Percentiles rank a stretch among this genome's conserved stretches.
Evolutionary conservation across 2,797 vertebrate genomes (phyloP).

Genomic region (Basileuterus tristriatus): DNA sequence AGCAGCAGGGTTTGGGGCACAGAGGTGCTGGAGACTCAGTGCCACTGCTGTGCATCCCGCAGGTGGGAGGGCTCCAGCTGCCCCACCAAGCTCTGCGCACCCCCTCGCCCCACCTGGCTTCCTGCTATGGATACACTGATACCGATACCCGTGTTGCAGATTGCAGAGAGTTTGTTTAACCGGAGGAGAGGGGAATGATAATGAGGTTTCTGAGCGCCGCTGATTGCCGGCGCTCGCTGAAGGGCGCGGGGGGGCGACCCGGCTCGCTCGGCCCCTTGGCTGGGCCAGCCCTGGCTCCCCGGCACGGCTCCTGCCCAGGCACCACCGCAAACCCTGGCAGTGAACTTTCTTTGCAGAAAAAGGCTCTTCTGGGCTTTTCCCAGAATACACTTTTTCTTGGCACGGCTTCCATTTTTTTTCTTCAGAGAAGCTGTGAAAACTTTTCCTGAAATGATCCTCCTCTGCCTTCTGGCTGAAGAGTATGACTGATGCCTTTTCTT

Average conservation of each 20-base stretch:
- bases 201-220: not conserved
- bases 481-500: slow-evolving; percentile 65
- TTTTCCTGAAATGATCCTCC: slow-evolving; percentile 46
- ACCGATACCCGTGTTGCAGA: not conserved
- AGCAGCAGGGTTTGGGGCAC: not conserved
- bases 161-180: not conserved
- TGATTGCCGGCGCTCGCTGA: slow-evolving; percentile 36
- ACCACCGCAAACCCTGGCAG: not conserved
- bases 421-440: slow-evolving; percentile 28
- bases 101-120: not conserved
- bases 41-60: fast-evolving
- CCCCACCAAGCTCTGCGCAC: fast-evolving
- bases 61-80: not conserved
- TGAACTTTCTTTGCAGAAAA: not conserved
- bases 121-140: not conserved
- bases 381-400: slow-evolving; percentile 22
- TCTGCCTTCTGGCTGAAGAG: slow-evolving; percentile 64
- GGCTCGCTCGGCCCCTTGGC: fast-evolving
- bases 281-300: not conserved
- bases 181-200: not conserved
- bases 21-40: fast-evolving
- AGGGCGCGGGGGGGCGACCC: not conserved
- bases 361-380: not conserved
- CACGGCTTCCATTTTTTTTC: not conserved
- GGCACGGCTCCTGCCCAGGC: not conserved